phyloP scores from a whole-genome alignment of 2,888 invertebrate species.

The Sminthurides aquaticus region DNA sequence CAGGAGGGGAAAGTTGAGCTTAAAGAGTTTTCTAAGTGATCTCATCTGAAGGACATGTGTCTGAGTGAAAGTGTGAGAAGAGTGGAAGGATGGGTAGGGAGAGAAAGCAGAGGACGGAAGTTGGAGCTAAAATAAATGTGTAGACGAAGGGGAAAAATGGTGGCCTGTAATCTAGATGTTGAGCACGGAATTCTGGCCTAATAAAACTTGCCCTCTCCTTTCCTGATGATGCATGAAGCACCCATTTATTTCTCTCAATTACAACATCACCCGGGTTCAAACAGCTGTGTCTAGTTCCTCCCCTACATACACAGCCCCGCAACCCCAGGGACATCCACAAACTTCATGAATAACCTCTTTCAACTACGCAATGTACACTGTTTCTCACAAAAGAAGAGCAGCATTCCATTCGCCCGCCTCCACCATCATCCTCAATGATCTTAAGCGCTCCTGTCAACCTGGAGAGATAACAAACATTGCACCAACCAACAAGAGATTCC shows the following conservation, averaged over 20 bases:
- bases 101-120: background rate
- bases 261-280: conserved; percentile 26
- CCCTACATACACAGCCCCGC: no score
- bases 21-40: background rate
- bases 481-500: no score
- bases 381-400: no score
- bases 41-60: background rate
- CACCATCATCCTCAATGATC: no score
- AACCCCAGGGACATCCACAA: no score
- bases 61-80: background rate
- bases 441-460: no score
- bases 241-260: conserved; percentile 36
- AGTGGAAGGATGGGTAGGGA: conserved; percentile 4
- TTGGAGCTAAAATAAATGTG: background rate
- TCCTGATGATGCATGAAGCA: conserved; percentile 38
- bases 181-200: conserved; percentile 37
- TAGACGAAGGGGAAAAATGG: background rate
- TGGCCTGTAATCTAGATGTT: conserved; percentile 30
- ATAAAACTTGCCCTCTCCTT: conserved; percentile 33
- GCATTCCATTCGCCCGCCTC: no score
- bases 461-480: no score
- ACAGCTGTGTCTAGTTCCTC: conserved; percentile 13
- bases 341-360: no score
- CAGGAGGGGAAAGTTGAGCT: no score
- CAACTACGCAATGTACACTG: no score